A percentile compares a stretch with the other conserved stretches of the same genome.
Conservation (phyloP, 1,140 invertebrate species). For the Sipha flava region DNA sequence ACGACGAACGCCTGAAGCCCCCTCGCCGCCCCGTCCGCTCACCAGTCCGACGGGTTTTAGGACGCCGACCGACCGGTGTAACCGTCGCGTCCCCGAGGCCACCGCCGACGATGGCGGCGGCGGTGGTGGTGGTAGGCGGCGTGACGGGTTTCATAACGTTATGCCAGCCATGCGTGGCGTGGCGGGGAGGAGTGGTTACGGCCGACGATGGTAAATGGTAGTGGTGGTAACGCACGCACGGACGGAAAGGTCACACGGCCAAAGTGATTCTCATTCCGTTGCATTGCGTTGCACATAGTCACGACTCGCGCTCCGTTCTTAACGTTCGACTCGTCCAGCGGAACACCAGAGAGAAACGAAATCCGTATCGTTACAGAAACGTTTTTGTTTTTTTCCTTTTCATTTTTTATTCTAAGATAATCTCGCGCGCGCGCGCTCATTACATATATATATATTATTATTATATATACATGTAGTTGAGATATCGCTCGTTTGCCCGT, state of each 20-base stretch:
- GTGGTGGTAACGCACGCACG: not conserved
- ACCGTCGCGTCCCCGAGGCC: slow-evolving; percentile 25
- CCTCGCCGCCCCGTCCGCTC: not conserved
- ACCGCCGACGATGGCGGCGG: not conserved
- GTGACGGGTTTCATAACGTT: slow-evolving; percentile 1
- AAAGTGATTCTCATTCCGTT: slow-evolving; percentile 31
- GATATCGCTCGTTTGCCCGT: too few species aligned
- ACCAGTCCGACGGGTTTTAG: not conserved
- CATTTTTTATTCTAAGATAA: not conserved
- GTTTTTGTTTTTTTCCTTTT: slow-evolving; percentile 12
- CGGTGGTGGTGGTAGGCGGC: not conserved
- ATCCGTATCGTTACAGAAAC: slow-evolving; percentile 25
- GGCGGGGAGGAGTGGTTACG: not conserved
- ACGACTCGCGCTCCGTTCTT: slow-evolving; percentile 26
- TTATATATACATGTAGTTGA: too few species aligned
- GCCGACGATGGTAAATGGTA: not conserved
- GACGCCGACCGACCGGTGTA: slow-evolving; percentile 23
- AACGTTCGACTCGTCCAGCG: not conserved
- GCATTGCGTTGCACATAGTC: slow-evolving; percentile 29
- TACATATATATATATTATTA: not conserved
- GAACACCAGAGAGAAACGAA: slow-evolving; percentile 17
- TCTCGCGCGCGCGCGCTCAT: not conserved
- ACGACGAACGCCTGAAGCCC: not conserved
- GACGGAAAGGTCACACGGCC: slow-evolving; percentile 24
- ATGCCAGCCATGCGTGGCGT: not conserved